Evolutionary conservation across 2,113 vertebrate genomes (phyloP).

Genomic region (Hyaena hyaena): DNA sequence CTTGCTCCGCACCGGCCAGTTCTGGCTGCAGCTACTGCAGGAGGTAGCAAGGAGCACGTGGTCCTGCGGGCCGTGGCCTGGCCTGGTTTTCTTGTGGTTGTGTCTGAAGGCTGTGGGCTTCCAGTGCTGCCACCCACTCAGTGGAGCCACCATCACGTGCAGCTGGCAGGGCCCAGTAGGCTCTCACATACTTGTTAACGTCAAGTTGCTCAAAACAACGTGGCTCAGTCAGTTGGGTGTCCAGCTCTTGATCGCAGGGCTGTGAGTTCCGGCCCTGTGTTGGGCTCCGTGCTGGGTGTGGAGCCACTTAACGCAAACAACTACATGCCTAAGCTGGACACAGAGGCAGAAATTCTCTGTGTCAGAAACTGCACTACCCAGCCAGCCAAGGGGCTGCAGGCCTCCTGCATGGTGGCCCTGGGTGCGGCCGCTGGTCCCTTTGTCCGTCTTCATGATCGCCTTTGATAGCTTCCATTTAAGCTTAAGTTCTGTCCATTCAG

Average conservation of each 20-base stretch:
- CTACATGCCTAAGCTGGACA: background rate
- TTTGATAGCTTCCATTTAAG: background rate
- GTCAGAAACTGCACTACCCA: background rate
- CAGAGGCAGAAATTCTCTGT: background rate
- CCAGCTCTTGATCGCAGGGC: too few species aligned
- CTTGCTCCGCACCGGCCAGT: background rate
- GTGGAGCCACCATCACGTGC: background rate
- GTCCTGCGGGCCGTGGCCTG: background rate
- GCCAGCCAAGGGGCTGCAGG: background rate
- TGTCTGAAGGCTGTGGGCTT: background rate
- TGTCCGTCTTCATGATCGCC: background rate
- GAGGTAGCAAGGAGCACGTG: background rate
- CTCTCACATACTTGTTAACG: background rate
- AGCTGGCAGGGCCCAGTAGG: background rate
- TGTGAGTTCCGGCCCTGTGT: too few species aligned
- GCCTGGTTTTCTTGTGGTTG: background rate
- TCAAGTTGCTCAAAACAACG: background rate
- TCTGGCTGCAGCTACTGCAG: background rate
- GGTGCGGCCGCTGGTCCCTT: background rate
- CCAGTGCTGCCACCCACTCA: background rate
- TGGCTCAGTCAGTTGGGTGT: too few species aligned
- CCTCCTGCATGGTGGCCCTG: background rate
- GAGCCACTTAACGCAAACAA: too few species aligned
- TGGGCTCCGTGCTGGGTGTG: too few species aligned
- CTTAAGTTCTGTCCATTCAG: background rate